Evolutionary conservation across 1,140 invertebrate species (phyloP).

Genomic region (Littorina saxatilis): DNA sequence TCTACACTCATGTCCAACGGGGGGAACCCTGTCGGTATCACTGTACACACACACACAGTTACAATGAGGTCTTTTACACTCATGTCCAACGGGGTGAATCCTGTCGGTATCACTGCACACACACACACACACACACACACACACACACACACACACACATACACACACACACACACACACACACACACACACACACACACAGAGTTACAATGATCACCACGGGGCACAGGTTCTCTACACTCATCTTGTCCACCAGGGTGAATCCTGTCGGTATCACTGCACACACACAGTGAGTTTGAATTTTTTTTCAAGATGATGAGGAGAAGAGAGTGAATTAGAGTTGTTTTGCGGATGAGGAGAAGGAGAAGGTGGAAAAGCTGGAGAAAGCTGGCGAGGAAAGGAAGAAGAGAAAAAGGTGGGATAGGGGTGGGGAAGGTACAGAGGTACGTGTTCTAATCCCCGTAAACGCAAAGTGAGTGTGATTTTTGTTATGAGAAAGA

Average conservation of each 20-base stretch:
- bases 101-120: neutral
- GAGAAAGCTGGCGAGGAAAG: too few species aligned
- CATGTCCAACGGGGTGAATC: too few species aligned
- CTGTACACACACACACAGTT: neutral
- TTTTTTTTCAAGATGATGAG: too few species aligned
- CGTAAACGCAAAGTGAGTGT: too few species aligned
- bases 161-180: constrained; percentile 24
- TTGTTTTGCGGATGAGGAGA: too few species aligned
- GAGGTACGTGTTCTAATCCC: neutral
- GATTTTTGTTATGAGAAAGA: too few species aligned
- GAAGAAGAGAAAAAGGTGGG: too few species aligned
- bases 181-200: neutral
- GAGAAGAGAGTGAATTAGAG: too few species aligned
- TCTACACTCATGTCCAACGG: too few species aligned
- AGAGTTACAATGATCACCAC: constrained; percentile 42
- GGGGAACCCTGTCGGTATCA: too few species aligned
- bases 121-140: neutral
- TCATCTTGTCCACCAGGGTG: constrained; percentile 62
- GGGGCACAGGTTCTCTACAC: constrained; percentile 63
- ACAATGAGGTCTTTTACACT: too few species aligned
- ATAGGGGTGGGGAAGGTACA: neutral
- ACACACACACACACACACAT: constrained; percentile 11
- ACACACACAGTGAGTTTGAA: neutral
- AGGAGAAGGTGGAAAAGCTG: too few species aligned
- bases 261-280: constrained; percentile 66